A percentile compares a stretch with the other conserved stretches of the same genome.
Conservation (phyloP, 1,140 invertebrate genomes). For the Harlomillsia oculata region DNA sequence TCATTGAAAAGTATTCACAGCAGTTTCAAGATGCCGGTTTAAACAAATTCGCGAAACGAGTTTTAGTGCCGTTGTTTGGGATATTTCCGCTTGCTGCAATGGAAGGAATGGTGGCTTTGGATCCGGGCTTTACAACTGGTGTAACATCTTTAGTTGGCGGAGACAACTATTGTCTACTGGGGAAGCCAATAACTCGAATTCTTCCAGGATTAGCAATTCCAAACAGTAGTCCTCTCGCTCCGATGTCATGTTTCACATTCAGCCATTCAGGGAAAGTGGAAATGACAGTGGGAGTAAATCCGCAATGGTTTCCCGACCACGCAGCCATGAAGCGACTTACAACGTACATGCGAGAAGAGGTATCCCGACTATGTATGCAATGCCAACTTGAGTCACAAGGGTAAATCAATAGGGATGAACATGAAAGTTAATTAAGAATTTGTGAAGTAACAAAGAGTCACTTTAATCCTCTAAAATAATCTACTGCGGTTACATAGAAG, state of each 20-base stretch:
- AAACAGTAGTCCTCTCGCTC: neutral
- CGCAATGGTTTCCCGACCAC: neutral
- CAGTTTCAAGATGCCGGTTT: neutral
- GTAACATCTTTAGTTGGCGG: slow-evolving; percentile 10
- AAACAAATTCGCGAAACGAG: slow-evolving; percentile 8
- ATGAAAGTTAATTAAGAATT: too few species aligned
- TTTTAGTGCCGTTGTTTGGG: slow-evolving; percentile 2
- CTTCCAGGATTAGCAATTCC: slow-evolving; percentile 3
- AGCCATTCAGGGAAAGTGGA: slow-evolving; percentile 4
- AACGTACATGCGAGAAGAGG: neutral
- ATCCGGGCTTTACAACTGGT: neutral
- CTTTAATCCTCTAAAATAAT: too few species aligned
- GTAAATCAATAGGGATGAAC: too few species aligned
- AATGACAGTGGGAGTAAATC: slow-evolving; percentile 4
- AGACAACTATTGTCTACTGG: slow-evolving; percentile 10
- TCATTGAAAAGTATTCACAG: neutral
- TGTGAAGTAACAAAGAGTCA: too few species aligned
- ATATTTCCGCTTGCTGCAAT: neutral
- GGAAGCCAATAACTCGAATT: neutral
- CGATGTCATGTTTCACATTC: slow-evolving; percentile 10
- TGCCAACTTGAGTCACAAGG: too few species aligned
- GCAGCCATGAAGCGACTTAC: neutral
- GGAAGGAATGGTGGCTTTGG: neutral
- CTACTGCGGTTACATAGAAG: too few species aligned
- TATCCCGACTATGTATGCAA: neutral